Base-by-base conservation (phyloP, 2,888 invertebrate species). In the Dicycla oo region DNA sequence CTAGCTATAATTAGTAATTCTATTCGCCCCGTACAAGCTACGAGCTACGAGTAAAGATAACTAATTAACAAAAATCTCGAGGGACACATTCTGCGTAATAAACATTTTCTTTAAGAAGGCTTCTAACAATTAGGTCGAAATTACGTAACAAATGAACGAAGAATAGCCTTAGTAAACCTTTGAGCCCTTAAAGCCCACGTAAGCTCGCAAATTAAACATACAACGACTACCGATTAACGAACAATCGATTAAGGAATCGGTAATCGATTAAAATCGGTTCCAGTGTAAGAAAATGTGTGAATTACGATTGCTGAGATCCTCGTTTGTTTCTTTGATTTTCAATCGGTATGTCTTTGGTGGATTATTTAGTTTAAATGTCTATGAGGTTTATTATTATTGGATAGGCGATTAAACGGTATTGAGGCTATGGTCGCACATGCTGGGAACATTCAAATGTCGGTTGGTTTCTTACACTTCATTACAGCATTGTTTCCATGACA, bases 141-240 rank as follows among this genome's bases (percentile, higher is more conserved):
- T 77, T 69, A 77, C 73, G 58, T 78, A 73, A 82, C 66, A 73
- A 81, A 81, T 66, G 78, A 72, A 81, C 56, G 49, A 26, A 53
- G 58, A 53, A 47, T 38, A 43, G 71, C 13, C 23, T 47, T 10
- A 56, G 34, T 23, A 34, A 75, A 30, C 13, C 66, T 23, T 71
- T 58, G 38, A 71, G 26, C 38, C 11, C 45, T 68, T 66, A n/a
- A 73, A 66, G 58, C 69, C 62, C 20, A 63, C 53, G 67, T 70
- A 77, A 82, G 81, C 78, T 81, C 34, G 20, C 67, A 81, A 83
- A 77, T 82, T 73, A 73, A 75, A 75, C 69, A 83, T 63, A 80
- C 76, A 72, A 11, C 66, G 67, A 54, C 67, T 62, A 66, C 67
- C 70, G 81, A 81, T 83, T 73, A 79, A 63, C 70, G 77, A 78